Conservation (phyloP, 2,888 invertebrate species). For the Melanotus villosus region DNA sequence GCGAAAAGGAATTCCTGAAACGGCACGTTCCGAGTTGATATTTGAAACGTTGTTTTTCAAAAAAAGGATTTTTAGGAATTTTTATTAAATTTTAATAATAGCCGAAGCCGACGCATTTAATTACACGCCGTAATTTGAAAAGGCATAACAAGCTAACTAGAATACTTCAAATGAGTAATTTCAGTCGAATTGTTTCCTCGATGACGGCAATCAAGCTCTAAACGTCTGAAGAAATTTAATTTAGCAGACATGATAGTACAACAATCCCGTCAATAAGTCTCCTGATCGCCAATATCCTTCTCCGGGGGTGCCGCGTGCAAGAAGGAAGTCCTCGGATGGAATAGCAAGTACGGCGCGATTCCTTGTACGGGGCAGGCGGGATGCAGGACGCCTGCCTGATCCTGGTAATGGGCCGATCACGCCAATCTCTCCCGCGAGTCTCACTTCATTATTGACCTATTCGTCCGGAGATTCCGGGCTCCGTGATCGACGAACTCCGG, state of each 20-base stretch:
- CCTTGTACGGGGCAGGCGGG: slow-evolving; percentile 9
- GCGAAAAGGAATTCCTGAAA: not conserved
- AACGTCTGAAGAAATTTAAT: slow-evolving; percentile 59
- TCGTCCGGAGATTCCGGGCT: slow-evolving; percentile 45
- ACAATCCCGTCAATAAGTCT: slow-evolving; percentile 55
- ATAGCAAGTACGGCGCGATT: slow-evolving; percentile 40
- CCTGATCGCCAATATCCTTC: slow-evolving; percentile 62
- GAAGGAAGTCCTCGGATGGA: slow-evolving; percentile 34
- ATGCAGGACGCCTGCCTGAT: slow-evolving; percentile 49
- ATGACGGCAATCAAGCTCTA: slow-evolving; percentile 46
- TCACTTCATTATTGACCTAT: slow-evolving; percentile 64
- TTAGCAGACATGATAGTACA: slow-evolving; percentile 55
- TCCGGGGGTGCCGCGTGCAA: slow-evolving; percentile 38
- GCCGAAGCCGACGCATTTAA: too few species aligned
- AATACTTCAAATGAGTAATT: too few species aligned
- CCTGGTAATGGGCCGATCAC: slow-evolving; percentile 62
- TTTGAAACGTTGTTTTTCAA: not conserved
- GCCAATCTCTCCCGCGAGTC: slow-evolving; percentile 63
- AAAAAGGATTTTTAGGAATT: too few species aligned
- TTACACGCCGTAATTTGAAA: too few species aligned
- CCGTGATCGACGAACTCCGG: slow-evolving; percentile 7
- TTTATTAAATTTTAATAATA: too few species aligned
- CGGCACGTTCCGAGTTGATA: too few species aligned
- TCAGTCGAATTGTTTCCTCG: slow-evolving; percentile 6
- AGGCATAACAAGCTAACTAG: too few species aligned